These are phyloP conservation scores for Argya squamiceps DNA, from an alignment of 2,797 vertebrate genomes.

Conservation along the genomic window DNA sequence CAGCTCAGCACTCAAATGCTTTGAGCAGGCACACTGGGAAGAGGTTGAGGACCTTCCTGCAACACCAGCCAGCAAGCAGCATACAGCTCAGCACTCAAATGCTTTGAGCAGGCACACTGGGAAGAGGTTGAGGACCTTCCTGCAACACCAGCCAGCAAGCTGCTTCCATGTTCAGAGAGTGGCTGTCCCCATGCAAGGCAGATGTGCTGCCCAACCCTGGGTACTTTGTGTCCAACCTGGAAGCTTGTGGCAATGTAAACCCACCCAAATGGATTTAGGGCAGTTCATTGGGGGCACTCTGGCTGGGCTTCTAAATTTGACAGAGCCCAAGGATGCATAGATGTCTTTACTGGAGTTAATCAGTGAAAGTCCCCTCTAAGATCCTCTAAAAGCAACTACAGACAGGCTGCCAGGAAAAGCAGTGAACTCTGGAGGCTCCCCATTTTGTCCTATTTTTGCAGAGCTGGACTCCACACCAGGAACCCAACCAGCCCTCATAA, in stretches of 20 bases:
- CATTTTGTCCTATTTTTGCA: not conserved
- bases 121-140: not conserved
- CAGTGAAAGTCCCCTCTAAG: not conserved
- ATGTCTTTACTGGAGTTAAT: not conserved
- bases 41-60: not conserved
- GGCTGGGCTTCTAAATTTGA: not conserved
- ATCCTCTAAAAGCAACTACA: not conserved
- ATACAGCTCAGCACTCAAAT: not conserved
- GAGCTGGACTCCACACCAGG: not conserved
- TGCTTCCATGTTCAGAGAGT: accelerated
- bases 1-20: not conserved
- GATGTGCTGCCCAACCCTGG: not conserved
- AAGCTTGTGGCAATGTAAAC: not conserved
- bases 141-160: not conserved
- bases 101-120: not conserved
- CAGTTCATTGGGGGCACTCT: not conserved
- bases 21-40: not conserved
- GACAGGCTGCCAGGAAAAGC: not conserved
- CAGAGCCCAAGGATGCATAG: not conserved
- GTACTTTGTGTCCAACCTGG: not conserved
- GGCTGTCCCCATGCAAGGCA: accelerated
- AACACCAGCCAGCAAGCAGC: not conserved
- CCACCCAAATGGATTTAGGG: not conserved
- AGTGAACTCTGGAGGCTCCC: not conserved
- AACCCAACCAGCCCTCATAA: accelerated